These are phyloP conservation scores for Myotis vivesi DNA, from an alignment of 2,797 vertebrate species.

Conservation along the genomic window DNA sequence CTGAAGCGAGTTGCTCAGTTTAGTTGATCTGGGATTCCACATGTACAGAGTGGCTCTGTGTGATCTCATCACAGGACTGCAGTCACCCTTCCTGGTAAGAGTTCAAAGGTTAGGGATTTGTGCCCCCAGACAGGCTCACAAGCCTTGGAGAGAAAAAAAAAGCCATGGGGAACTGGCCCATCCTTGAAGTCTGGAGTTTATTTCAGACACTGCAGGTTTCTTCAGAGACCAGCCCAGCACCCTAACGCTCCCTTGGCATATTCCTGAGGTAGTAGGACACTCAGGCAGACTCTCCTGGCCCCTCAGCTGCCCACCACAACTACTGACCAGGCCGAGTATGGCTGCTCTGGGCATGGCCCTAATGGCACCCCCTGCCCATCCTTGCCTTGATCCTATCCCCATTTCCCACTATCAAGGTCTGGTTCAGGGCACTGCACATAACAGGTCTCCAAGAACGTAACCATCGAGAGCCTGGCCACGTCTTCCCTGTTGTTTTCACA, in stretches of 20 bases:
- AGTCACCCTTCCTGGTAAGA: neutral
- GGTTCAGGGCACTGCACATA: neutral
- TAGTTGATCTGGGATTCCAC: neutral
- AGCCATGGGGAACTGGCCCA: neutral
- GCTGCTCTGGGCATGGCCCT: neutral
- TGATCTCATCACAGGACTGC: neutral
- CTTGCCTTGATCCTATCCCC: neutral
- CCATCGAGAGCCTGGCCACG: neutral
- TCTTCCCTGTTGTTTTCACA: neutral
- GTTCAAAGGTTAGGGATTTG: neutral
- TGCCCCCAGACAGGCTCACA: neutral
- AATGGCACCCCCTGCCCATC: neutral
- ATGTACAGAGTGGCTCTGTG: neutral
- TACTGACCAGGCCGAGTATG: neutral
- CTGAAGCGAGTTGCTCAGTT: neutral
- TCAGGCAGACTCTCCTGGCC: neutral
- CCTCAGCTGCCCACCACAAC: neutral
- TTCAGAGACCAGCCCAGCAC: neutral
- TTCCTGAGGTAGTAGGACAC: neutral
- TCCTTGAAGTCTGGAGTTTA: neutral
- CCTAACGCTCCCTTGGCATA: neutral
- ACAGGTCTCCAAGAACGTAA: neutral
- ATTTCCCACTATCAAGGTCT: neutral
- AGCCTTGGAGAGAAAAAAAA: rapidly evolving
- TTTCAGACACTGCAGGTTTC: neutral